Percentiles rank a stretch among this genome's conserved stretches.
phyloP scores from a whole-genome alignment of 2,113 vertebrate species.

The Chionomys nivalis region DNA sequence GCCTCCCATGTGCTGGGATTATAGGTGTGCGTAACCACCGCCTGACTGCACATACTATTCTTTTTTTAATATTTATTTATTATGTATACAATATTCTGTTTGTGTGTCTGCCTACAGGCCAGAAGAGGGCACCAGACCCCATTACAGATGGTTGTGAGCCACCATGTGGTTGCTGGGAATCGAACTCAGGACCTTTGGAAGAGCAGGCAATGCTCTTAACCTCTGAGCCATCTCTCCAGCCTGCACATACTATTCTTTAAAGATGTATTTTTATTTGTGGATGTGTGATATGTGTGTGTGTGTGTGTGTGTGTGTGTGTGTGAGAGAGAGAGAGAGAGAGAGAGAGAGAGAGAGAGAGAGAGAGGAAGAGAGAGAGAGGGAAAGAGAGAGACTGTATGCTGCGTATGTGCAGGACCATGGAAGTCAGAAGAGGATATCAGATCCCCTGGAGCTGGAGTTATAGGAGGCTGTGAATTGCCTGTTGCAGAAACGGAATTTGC shows the following conservation, averaged over 20 bases:
- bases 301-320: not conserved
- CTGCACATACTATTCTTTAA: not conserved
- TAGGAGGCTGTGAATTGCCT: not conserved
- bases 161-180: no score
- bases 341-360: no score
- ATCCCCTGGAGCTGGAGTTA: not conserved
- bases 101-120: no score
- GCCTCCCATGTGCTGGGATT: no score
- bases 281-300: not conserved
- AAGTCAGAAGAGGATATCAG: not conserved
- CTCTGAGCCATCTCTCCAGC: no score
- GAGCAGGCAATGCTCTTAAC: no score
- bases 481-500: not conserved
- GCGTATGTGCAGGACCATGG: not conserved
- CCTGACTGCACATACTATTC: not conserved
- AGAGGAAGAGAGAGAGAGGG: no score
- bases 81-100: no score
- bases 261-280: not conserved
- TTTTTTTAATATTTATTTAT: not conserved
- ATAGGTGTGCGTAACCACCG: accelerated
- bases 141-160: no score
- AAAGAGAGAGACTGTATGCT: not conserved
- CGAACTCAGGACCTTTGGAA: no score
- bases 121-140: no score
- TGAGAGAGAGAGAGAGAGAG: no score